Evolutionary conservation across 2,113 vertebrate genomes (phyloP).

Genomic region (Burhinus bistriatus): DNA sequence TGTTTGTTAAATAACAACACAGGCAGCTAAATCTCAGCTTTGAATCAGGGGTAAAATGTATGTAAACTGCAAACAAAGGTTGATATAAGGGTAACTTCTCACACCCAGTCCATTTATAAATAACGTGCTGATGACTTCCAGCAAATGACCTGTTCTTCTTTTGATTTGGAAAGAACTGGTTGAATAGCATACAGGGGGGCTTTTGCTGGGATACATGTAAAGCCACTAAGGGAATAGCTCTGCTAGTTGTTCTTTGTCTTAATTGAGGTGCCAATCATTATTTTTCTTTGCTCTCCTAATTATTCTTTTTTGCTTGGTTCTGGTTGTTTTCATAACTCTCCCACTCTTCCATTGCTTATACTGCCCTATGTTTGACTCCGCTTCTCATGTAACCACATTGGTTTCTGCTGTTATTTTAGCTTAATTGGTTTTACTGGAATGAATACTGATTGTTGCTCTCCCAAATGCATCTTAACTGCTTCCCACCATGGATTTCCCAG

Average conservation of each 20-base stretch:
- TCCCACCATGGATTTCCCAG: conserved; percentile 42
- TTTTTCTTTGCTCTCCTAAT: conserved; percentile 16
- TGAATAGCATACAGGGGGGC: accelerated
- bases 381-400: conserved; percentile 14
- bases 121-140: neutral
- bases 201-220: accelerated
- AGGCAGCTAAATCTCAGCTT: neutral
- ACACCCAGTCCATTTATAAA: neutral
- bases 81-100: neutral
- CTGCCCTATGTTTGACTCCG: neutral
- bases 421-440: conserved; percentile 53
- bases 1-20: neutral
- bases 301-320: neutral
- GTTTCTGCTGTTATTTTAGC: conserved; percentile 41
- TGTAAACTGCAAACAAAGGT: neutral
- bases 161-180: neutral
- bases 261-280: neutral
- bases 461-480: conserved; percentile 40
- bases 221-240: neutral
- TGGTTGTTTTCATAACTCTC: conserved; percentile 18
- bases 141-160: neutral
- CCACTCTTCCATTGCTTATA: conserved; percentile 14
- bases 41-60: neutral
- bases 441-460: conserved; percentile 37
- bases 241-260: neutral